phyloP scores from a whole-genome alignment of 2,888 invertebrate species.

The Ophion ellenae region DNA sequence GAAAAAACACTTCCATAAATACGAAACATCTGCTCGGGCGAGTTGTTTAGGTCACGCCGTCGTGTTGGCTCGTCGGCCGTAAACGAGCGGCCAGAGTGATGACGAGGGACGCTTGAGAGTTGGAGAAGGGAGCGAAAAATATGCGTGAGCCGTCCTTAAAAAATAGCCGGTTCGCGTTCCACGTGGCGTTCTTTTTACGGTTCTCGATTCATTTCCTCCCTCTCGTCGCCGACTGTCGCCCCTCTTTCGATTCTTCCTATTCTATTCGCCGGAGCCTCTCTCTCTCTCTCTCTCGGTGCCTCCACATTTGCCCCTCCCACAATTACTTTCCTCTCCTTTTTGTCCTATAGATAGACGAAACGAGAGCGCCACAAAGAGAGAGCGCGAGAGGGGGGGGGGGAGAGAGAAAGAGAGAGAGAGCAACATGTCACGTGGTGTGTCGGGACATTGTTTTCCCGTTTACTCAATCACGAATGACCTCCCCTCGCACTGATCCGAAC shows the following conservation, averaged over 20 bases:
- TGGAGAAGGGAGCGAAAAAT: slow-evolving; percentile 53
- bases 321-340: slow-evolving; percentile 69
- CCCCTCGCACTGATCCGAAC: background rate
- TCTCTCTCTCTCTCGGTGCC: slow-evolving; percentile 1
- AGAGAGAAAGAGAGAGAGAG: slow-evolving; percentile 9
- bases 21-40: no score
- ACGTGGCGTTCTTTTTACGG: slow-evolving; percentile 55
- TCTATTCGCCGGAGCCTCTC: slow-evolving; percentile 9
- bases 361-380: slow-evolving; percentile 45
- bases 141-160: slow-evolving; percentile 65
- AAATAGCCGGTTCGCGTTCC: slow-evolving; percentile 65
- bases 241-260: slow-evolving; percentile 30
- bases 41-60: no score
- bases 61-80: no score
- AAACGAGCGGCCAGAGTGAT: no score
- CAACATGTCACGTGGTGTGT: slow-evolving; percentile 79
- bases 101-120: no score
- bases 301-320: slow-evolving; percentile 56
- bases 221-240: slow-evolving; percentile 3
- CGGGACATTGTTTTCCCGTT: slow-evolving; percentile 50
- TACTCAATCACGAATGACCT: slow-evolving; percentile 32
- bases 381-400: background rate
- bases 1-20: no score
- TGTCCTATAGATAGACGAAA: slow-evolving; percentile 77
- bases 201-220: slow-evolving; percentile 46